These are phyloP conservation scores for Morpho helenor DNA, from an alignment of 2,888 invertebrate species.

Conservation along the genomic window DNA sequence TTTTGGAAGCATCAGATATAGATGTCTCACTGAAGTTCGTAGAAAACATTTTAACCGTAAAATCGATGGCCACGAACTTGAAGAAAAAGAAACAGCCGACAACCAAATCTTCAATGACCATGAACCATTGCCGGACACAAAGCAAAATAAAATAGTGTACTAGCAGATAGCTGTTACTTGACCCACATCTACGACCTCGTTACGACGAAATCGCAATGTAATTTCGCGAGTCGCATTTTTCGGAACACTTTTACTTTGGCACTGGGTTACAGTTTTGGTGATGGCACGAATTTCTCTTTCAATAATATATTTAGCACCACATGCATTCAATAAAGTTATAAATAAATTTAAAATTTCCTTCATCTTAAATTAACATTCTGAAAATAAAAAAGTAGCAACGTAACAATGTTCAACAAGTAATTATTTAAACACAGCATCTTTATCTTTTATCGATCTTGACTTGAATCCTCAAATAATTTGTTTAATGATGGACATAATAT, in stretches of 20 bases:
- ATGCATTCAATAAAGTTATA: background rate
- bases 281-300: slow-evolving; percentile 78
- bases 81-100: slow-evolving; percentile 30
- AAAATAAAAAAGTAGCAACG: no score
- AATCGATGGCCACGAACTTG: slow-evolving; percentile 7
- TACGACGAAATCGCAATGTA: slow-evolving; percentile 77
- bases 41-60: slow-evolving; percentile 3
- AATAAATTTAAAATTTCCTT: no score
- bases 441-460: no score
- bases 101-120: slow-evolving; percentile 44
- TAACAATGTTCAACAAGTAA: no score
- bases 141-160: slow-evolving; percentile 55
- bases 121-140: slow-evolving; percentile 56
- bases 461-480: no score
- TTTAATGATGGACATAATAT: no score
- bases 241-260: slow-evolving; percentile 77
- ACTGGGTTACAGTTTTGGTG: slow-evolving; percentile 54
- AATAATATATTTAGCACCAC: slow-evolving; percentile 42
- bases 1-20: background rate
- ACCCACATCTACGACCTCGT: slow-evolving; percentile 72
- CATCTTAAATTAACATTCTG: no score
- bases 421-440: no score
- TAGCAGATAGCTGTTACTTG: slow-evolving; percentile 73
- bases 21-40: slow-evolving; percentile 3
- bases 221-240: slow-evolving; percentile 75